Base-by-base conservation (phyloP, 1,140 invertebrate genomes). In the Aphidius ervi region DNA sequence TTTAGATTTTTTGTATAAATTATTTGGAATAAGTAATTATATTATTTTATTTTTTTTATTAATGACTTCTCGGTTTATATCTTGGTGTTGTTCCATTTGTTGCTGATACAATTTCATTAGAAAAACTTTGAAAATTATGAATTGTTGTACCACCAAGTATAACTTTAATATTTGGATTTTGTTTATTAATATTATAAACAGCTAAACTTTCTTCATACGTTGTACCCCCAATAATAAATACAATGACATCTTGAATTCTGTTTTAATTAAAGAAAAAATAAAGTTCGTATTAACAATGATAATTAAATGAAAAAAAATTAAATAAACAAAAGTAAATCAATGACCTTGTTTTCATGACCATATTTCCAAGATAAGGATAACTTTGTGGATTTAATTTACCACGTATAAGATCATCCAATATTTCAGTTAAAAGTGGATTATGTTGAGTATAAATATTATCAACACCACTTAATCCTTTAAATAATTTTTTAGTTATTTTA, bases 361-460 rank as follows among this genome's bases (percentile, higher is more conserved):
- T 67, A 82, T 84, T 74, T 9, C 88, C 90, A 41, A 95, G 80
- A 67, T 88, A 91, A 1, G 95, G 95, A 80, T 90, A 98, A 1
- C 84, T 75, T 47, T 87, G 86, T 65, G 93, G 91, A 63, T 88
- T 88, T 16, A 98, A 82, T 73, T 89, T 89, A 5, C 93, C 93
- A 74, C 92, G 95, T 6, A 94, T 85, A 6, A 97, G 79, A 74
- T 97, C 94, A 73, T 97, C 94, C 0, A 98, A 68, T 0, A 89
- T 89, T 72, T 94, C 89, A 68, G 89, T 88, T 2, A 99, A 70
- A 9, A 95, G 74, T 0, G 95, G 95, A 10, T 87, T 89, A 76
- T 98, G 95, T 74, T 98, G 95, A 0, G 95, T 97, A 72, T 96
- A 98, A 64, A 98, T 94, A 80, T 98, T 99, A 75, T 98, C 96